Conservation (phyloP, 2,113 vertebrate species). For the Chrysochloris asiatica region DNA sequence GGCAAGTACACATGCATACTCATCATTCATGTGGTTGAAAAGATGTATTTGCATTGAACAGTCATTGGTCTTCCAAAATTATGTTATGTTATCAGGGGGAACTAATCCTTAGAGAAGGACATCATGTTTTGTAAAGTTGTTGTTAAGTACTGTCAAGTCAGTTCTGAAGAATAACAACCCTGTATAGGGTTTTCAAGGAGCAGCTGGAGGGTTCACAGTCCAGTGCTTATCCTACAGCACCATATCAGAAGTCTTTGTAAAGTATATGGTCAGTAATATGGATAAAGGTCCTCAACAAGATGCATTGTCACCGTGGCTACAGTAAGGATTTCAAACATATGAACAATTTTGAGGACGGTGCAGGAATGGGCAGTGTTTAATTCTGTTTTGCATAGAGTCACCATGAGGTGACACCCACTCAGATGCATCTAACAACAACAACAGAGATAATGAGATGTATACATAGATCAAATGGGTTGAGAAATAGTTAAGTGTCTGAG, state of each 20-base stretch:
- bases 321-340: not conserved
- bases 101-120: not conserved
- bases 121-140: not conserved
- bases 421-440: not conserved
- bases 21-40: not conserved
- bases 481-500: constrained; percentile 9
- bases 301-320: not conserved
- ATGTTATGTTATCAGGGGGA: not conserved
- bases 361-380: not conserved
- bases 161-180: too few relatives aligned
- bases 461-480: not conserved
- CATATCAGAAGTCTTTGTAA: too few relatives aligned
- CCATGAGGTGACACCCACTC: not conserved
- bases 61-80: not conserved
- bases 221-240: too few relatives aligned
- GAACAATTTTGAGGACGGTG: not conserved
- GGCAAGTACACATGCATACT: not conserved
- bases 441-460: not conserved
- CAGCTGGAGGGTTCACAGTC: too few relatives aligned
- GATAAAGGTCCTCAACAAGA: not conserved
- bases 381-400: not conserved
- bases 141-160: too few relatives aligned
- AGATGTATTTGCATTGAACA: not conserved
- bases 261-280: not conserved
- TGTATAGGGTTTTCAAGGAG: too few relatives aligned